Conservation (phyloP, 2,113 vertebrate genomes). For the Chroicocephalus ridibundus region DNA sequence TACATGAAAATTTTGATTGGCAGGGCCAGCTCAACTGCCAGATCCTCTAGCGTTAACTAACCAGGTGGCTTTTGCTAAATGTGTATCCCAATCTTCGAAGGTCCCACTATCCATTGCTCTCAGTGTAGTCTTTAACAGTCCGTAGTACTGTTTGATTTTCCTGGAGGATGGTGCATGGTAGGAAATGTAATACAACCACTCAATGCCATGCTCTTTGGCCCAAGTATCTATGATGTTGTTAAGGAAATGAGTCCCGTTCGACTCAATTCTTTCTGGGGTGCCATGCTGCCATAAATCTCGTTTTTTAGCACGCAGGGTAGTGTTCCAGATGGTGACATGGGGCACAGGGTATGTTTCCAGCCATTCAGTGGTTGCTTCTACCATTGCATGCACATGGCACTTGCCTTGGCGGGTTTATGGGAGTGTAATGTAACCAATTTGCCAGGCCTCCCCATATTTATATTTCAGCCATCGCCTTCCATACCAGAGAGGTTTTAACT, state of each 20-base stretch:
- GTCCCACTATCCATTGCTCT: neutral
- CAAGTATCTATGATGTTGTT: neutral
- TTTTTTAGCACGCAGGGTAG: neutral
- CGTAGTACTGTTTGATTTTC: neutral
- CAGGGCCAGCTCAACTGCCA: neutral
- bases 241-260: neutral
- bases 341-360: neutral
- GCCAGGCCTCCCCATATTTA: neutral
- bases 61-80: neutral
- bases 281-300: neutral
- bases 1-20: neutral
- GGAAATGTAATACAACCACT: neutral
- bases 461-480: neutral
- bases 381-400: neutral
- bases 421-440: neutral
- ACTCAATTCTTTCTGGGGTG: neutral
- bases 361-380: neutral
- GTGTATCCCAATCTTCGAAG: neutral
- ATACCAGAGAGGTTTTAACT: neutral
- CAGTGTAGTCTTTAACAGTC: neutral
- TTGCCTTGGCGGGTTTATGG: neutral
- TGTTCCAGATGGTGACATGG: neutral
- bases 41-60: neutral
- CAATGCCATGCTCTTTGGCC: neutral
- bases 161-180: neutral